These are phyloP conservation scores for Chamaetylas fuelleborni DNA, from an alignment of 2,113 vertebrate genomes.

Conservation along the genomic window DNA sequence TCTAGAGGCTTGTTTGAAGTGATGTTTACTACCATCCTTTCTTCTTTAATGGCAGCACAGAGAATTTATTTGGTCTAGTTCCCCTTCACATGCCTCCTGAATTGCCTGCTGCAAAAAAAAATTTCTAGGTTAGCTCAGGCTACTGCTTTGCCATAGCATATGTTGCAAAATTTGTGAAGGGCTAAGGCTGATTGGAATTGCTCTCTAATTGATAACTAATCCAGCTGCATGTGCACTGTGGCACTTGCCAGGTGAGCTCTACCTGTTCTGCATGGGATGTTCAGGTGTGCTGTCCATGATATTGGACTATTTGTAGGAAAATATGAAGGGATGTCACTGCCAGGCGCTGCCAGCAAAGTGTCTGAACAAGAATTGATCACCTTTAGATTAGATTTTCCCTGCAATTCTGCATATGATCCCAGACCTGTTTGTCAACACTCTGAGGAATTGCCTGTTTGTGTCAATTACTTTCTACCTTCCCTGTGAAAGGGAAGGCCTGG, in stretches of 20 bases:
- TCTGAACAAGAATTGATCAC: background rate
- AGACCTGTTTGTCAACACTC: accelerated
- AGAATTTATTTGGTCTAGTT: background rate
- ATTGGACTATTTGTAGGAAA: background rate
- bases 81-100: background rate
- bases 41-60: background rate
- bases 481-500: background rate
- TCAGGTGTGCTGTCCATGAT: background rate
- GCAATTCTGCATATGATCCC: background rate
- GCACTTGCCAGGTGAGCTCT: background rate
- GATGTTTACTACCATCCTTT: background rate
- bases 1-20: background rate
- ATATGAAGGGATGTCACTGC: background rate
- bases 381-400: background rate
- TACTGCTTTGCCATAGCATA: background rate
- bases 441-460: background rate
- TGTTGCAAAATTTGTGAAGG: background rate
- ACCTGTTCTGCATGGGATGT: background rate
- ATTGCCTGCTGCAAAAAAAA: background rate
- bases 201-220: background rate
- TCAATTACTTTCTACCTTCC: background rate
- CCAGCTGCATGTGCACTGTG: background rate
- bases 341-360: background rate
- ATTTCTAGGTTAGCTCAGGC: background rate
- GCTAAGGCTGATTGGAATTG: background rate